These are phyloP conservation scores for Chromis chromis DNA, from an alignment of 2,797 vertebrate species.

Conservation along the genomic window DNA sequence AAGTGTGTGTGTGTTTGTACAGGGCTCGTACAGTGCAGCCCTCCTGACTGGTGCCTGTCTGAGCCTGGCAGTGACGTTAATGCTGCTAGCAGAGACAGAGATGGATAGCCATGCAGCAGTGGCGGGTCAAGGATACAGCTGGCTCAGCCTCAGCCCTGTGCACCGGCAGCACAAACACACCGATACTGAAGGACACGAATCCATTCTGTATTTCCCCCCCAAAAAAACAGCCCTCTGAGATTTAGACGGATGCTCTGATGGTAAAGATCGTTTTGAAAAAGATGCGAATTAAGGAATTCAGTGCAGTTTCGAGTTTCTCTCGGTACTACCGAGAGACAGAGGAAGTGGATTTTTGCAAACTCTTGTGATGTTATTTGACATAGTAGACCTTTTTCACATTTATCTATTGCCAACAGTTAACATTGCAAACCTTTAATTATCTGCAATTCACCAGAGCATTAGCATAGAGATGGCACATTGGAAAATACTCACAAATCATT, in stretches of 20 bases:
- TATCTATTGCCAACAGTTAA: too few species aligned
- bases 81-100: slow-evolving; percentile 38
- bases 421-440: too few species aligned
- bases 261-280: neutral
- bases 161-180: slow-evolving; percentile 22
- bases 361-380: too few species aligned
- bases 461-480: too few species aligned
- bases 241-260: neutral
- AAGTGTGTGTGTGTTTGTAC: neutral
- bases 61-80: slow-evolving; percentile 14
- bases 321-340: neutral
- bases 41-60: slow-evolving; percentile 36
- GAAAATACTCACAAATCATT: too few species aligned
- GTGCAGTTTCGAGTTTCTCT: too few species aligned
- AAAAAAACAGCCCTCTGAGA: neutral
- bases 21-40: neutral
- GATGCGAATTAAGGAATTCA: neutral
- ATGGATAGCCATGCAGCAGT: slow-evolving; percentile 49
- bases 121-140: slow-evolving; percentile 52
- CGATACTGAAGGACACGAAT: slow-evolving; percentile 14
- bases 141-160: slow-evolving; percentile 15
- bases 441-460: too few species aligned
- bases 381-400: too few species aligned
- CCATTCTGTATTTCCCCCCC: too few species aligned
- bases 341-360: neutral